Conservation (phyloP, 30 jellyfish, hydroid and myxozoan species). For the Pelagia noctiluca region DNA sequence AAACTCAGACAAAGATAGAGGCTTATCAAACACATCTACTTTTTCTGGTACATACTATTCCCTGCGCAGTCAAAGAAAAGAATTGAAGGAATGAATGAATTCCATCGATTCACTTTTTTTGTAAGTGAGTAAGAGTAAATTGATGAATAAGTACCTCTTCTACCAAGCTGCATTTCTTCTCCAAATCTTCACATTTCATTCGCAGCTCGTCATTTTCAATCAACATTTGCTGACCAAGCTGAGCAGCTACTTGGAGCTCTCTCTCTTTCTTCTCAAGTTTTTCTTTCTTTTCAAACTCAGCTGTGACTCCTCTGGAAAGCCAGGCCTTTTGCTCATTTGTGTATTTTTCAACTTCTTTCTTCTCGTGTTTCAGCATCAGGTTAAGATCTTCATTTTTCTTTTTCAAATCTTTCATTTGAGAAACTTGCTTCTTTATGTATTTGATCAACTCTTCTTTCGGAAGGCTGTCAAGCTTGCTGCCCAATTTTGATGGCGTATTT, state of each 20-base stretch:
- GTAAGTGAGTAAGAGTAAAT: background rate
- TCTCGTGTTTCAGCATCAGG: constrained; percentile 57
- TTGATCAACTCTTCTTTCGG: constrained; percentile 94
- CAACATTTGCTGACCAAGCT: constrained; percentile 97
- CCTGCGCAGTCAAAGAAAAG: too few relatives aligned
- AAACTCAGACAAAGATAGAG: too few relatives aligned
- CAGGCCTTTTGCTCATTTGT: constrained; percentile 92
- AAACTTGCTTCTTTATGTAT: constrained; percentile 84
- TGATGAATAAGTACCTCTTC: constrained; percentile 44
- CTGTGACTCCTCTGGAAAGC: constrained; percentile 91
- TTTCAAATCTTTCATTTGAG: constrained; percentile 79
- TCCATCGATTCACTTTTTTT: background rate
- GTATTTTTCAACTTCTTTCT: constrained; percentile 65
- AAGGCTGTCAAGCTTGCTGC: constrained; percentile 82
- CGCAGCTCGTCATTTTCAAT: constrained; percentile 87
- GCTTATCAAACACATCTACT: too few relatives aligned
- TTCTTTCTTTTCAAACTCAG: constrained; percentile 96
- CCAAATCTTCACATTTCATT: constrained; percentile 34
- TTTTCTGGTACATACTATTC: too few relatives aligned
- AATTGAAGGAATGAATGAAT: too few relatives aligned
- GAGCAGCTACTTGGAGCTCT: constrained; percentile 95
- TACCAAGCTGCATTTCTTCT: constrained; percentile 2
- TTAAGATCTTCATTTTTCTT: constrained; percentile 83
- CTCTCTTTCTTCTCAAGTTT: constrained; percentile 88
- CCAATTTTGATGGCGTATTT: constrained; percentile 61